These are phyloP conservation scores for Phengaris arion DNA, from an alignment of 2,888 invertebrate genomes.

Conservation along the genomic window DNA sequence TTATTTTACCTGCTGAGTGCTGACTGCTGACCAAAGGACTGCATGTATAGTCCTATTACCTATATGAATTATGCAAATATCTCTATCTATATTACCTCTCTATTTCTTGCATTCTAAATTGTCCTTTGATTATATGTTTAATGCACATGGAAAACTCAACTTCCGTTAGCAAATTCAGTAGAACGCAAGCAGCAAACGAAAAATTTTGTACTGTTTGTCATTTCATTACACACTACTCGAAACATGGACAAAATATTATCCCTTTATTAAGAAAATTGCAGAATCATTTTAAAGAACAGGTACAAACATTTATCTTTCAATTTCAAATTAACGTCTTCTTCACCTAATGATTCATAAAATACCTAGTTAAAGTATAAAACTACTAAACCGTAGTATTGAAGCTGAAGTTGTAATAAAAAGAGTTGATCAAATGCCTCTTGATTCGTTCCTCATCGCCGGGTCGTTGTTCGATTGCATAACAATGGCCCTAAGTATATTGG, in stretches of 20 bases:
- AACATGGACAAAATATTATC: too few species aligned
- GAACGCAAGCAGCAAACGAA: background rate
- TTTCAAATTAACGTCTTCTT: too few species aligned
- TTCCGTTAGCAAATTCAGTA: background rate
- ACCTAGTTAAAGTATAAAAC: background rate
- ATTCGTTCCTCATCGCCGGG: slow-evolving; percentile 43
- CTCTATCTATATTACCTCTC: background rate
- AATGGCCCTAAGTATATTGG: slow-evolving; percentile 63
- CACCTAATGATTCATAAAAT: background rate
- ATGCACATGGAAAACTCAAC: too few species aligned
- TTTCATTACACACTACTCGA: background rate
- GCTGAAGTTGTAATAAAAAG: background rate
- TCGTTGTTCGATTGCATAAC: slow-evolving; percentile 73
- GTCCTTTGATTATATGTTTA: background rate
- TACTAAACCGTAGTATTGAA: background rate
- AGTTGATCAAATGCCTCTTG: slow-evolving; percentile 15
- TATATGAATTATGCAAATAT: background rate
- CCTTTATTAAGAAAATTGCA: too few species aligned
- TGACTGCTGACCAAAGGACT: background rate
- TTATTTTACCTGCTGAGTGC: background rate
- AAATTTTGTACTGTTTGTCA: background rate
- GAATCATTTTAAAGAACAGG: too few species aligned
- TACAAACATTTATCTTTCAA: too few species aligned
- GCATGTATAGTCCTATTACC: too few species aligned
- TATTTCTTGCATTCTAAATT: background rate